Base-by-base conservation (phyloP, 1,140 invertebrate species). In the Brachionus koreanus region DNA sequence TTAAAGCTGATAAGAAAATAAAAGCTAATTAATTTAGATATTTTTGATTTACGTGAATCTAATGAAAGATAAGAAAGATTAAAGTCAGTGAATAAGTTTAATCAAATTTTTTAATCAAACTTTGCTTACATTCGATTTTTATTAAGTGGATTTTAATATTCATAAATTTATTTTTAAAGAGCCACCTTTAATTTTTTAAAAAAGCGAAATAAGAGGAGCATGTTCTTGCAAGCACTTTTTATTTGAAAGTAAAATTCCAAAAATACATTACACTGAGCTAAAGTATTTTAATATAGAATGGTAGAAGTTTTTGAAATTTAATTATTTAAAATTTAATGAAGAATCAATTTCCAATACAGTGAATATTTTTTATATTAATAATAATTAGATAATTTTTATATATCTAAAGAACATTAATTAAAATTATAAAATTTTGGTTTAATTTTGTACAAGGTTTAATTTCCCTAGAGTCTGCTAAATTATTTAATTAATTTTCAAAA, bases 31-130 rank as follows among this genome's bases (percentile, higher is more conserved):
- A 65, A 65, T 5, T n/a, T 33, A 37, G 10, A 65, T 13, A 65
- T 33, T 65, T 65, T 35, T 65, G 61, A 65, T 65, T 65, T 65
- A 65, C 63, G 63, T 33, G 63, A n/a, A 19, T 65, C 33, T 65
- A 65, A 65, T 65, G 63, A 16, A 25, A 65, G 25, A 33, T 65
- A 33, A 65, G 25, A 33, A 33, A 37, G 12, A 33, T 65, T 65
- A 65, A 4, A 65, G 33, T 13, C 63, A 65, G 33, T 57, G 49
- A 23, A 57, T 57, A 19, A 57, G 19, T 52, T 9, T 52, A 16
- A 19, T 52, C 4, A 13, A 52, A 52, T 2, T 57, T 57, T 46
- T 49, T 57, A 3, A 57, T 57, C n/a, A 57, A 57, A 57, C 16
- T 57, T 57, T 57, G 49, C 49, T 57, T 57, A 57, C 5, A 19